Conservation (phyloP, 2,888 invertebrate genomes). For the Dicyrtomina minuta region DNA sequence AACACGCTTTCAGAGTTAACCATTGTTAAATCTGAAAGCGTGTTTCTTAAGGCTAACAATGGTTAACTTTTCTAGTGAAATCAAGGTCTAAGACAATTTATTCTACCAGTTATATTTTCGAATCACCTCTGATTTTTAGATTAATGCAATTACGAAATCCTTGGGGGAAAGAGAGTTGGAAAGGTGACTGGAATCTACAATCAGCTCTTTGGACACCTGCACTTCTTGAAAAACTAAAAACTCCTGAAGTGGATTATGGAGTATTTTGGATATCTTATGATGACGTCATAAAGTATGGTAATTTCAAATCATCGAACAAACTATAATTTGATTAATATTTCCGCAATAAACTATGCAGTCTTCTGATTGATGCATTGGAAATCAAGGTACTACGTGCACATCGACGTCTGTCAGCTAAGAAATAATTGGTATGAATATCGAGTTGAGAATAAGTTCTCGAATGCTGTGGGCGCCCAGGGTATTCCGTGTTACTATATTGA, state of each 20-base stretch:
- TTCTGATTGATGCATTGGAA: not conserved
- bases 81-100: too few relatives aligned
- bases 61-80: too few relatives aligned
- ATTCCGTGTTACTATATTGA: too few relatives aligned
- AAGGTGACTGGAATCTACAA: not conserved
- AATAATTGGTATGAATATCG: not conserved
- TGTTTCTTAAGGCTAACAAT: too few relatives aligned
- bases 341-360: not conserved
- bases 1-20: too few relatives aligned
- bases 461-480: not conserved
- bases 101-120: too few relatives aligned
- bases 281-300: not conserved
- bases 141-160: not conserved
- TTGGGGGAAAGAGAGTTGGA: constrained; percentile 12
- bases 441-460: not conserved
- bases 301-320: too few relatives aligned
- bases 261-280: constrained; percentile 8
- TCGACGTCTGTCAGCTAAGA: not conserved
- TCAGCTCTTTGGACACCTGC: not conserved
- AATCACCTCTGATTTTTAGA: too few relatives aligned
- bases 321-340: too few relatives aligned
- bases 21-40: too few relatives aligned
- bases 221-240: not conserved
- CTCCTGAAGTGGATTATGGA: not conserved
- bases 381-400: not conserved